phyloP scores from a whole-genome alignment of 2,113 vertebrate genomes.

The Corydoras maculifer region DNA sequence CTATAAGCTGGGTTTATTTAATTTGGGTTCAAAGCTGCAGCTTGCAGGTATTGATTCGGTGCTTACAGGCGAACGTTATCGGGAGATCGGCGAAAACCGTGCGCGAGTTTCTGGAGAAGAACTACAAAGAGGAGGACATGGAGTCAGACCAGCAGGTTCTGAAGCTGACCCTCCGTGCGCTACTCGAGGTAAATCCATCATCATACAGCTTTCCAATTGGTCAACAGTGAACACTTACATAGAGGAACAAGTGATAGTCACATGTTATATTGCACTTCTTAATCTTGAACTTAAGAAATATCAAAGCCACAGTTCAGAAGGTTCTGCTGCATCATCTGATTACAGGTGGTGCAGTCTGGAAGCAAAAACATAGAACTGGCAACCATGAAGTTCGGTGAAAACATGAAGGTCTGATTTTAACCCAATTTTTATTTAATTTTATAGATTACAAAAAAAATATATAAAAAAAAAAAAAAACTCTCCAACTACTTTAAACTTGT shows the following conservation, averaged over 20 bases:
- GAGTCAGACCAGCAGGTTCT: slow-evolving; percentile 75
- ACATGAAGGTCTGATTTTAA: slow-evolving; percentile 66
- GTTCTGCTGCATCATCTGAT: neutral
- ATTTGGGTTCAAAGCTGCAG: too few relatives aligned
- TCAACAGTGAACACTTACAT: too few relatives aligned
- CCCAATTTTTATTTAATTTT: neutral
- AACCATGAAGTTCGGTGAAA: slow-evolving; percentile 72
- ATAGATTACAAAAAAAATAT: too few relatives aligned
- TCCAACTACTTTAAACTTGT: neutral
- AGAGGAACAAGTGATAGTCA: too few relatives aligned
- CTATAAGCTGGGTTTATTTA: too few relatives aligned
- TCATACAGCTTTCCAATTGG: neutral
- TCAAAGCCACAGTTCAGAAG: too few relatives aligned
- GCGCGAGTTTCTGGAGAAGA: slow-evolving; percentile 81
- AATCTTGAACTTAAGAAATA: too few relatives aligned
- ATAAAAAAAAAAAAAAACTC: neutral
- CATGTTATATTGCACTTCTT: too few relatives aligned
- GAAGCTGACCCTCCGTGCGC: slow-evolving; percentile 77
- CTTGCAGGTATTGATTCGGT: too few relatives aligned
- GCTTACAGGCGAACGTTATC: slow-evolving; percentile 74
- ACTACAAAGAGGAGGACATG: slow-evolving; percentile 78
- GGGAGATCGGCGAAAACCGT: slow-evolving; percentile 81
- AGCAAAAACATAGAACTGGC: slow-evolving; percentile 49
- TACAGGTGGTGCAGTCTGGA: slow-evolving; percentile 75
- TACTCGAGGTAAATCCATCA: slow-evolving; percentile 67